Percentiles rank a stretch among this genome's conserved stretches.
Conservation (phyloP, 2,797 vertebrate species). For the Neosilurus mollespiculum region DNA sequence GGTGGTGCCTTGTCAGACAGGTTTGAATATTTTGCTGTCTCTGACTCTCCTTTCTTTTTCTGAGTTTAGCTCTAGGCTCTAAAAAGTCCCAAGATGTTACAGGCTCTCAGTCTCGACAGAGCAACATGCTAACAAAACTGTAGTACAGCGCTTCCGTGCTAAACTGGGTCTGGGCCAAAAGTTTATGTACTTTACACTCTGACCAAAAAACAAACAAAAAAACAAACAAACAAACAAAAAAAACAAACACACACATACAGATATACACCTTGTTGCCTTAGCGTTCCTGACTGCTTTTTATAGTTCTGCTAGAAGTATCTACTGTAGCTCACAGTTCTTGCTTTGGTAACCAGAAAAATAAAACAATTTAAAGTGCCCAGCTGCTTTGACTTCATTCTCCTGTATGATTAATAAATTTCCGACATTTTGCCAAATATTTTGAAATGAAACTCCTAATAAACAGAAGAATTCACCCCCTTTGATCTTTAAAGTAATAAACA, state of each 20-base stretch:
- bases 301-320: not conserved
- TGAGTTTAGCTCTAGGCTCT: not conserved
- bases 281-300: not conserved
- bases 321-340: not conserved
- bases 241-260: too few species aligned
- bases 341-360: not conserved
- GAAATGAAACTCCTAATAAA: not conserved
- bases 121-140: not conserved
- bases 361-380: not conserved
- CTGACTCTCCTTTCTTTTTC: not conserved
- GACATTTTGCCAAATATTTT: not conserved
- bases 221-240: too few species aligned
- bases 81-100: not conserved
- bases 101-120: not conserved
- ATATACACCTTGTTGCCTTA: not conserved
- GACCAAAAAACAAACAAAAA: not conserved
- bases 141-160: not conserved
- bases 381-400: not conserved
- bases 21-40: conserved; percentile 24
- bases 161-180: not conserved
- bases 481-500: not conserved
- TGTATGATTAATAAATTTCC: not conserved
- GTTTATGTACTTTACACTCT: not conserved
- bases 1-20: conserved; percentile 21
- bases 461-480: not conserved